A percentile compares a stretch with the other conserved stretches of the same genome.
These are phyloP conservation scores for Lochmaea capreae DNA, from an alignment of 2,888 invertebrate species.

Conservation along the genomic window DNA sequence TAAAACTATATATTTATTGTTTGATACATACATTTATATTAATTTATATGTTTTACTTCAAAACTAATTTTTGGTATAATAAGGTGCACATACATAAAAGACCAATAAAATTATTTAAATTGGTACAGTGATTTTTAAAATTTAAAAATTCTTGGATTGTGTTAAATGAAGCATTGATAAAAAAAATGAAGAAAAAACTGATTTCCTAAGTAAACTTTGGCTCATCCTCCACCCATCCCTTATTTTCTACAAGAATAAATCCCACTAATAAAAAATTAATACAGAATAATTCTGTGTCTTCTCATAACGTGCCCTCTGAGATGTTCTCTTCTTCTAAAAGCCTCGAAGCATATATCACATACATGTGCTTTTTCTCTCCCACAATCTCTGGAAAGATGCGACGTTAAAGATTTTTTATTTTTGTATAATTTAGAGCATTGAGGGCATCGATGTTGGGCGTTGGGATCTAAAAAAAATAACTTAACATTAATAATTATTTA, in stretches of 20 bases:
- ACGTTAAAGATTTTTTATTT: slow-evolving; percentile 31
- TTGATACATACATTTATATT: background rate
- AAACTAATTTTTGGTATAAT: slow-evolving; percentile 1
- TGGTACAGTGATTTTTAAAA: background rate
- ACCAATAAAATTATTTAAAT: background rate
- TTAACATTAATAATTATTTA: background rate
- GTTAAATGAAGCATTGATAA: no score
- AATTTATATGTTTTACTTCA: background rate
- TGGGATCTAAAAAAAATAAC: slow-evolving; percentile 10
- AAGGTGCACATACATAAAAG: background rate
- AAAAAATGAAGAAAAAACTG: no score
- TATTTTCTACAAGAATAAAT: no score
- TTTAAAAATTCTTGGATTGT: no score
- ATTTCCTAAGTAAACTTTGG: no score
- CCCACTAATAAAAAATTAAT: slow-evolving; percentile 2
- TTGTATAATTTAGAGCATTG: slow-evolving; percentile 43
- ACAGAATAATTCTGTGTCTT: slow-evolving; percentile 20
- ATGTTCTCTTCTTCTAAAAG: slow-evolving; percentile 39
- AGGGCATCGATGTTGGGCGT: slow-evolving; percentile 23
- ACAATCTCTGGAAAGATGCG: slow-evolving; percentile 33
- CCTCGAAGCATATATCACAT: slow-evolving; percentile 40
- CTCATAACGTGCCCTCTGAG: slow-evolving; percentile 65
- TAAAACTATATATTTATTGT: background rate
- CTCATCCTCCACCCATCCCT: no score
- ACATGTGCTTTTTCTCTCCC: slow-evolving; percentile 44